Evolutionary conservation across 2,113 vertebrate species (phyloP).

Genomic region (Haliaeetus leucogaster): DNA sequence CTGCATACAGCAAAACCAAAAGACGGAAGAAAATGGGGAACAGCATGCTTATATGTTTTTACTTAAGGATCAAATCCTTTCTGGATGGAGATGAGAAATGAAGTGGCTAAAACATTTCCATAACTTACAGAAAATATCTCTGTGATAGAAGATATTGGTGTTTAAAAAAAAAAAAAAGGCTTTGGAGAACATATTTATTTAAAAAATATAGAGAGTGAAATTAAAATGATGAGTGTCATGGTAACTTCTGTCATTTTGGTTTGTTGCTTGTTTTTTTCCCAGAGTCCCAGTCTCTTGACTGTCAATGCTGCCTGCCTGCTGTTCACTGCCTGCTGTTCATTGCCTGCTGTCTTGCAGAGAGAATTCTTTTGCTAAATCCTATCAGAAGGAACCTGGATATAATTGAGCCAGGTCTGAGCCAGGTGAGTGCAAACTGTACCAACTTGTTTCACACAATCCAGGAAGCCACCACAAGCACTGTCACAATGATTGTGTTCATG

Average conservation of each 20-base stretch:
- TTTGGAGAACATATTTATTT: not conserved
- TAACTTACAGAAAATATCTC: not conserved
- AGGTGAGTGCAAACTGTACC: not conserved
- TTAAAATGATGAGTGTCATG: not conserved
- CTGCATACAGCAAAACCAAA: not conserved
- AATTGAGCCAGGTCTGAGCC: not conserved
- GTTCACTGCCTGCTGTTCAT: not conserved
- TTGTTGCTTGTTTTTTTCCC: not conserved
- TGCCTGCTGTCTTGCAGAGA: not conserved
- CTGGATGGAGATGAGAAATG: not conserved
- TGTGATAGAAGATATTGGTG: not conserved
- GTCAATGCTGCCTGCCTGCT: not conserved
- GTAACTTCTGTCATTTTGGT: not conserved
- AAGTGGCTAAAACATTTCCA: not conserved
- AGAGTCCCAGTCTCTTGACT: not conserved
- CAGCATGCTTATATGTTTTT: not conserved
- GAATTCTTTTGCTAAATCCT: not conserved
- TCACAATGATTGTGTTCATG: rapidly evolving
- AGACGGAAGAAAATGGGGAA: not conserved
- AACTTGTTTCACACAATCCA: not conserved
- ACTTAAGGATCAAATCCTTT: not conserved
- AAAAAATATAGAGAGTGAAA: not conserved
- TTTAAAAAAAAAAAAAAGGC: not conserved
- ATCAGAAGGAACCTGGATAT: not conserved
- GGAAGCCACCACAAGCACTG: not conserved